phyloP scores from a whole-genome alignment of 2,113 vertebrate species.

The Callopanchax toddi region DNA sequence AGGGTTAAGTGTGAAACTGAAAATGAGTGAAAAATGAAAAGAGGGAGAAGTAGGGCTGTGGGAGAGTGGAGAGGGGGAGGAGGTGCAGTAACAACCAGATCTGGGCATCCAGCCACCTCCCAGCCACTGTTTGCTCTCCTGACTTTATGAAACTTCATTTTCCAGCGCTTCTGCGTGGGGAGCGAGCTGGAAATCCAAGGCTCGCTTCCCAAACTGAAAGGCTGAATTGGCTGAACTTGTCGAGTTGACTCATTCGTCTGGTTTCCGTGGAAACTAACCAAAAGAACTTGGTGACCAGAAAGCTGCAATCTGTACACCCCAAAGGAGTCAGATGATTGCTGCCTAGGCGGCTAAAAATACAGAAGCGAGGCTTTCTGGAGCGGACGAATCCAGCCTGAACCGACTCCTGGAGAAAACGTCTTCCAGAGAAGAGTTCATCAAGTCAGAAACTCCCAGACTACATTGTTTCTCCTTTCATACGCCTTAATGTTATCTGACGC shows the following conservation, averaged over 20 bases:
- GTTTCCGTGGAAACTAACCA: constrained; percentile 65
- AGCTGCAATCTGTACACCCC: constrained; percentile 30
- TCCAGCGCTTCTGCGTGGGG: constrained; percentile 30
- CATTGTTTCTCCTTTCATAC: neutral
- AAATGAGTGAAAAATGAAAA: constrained; percentile 20
- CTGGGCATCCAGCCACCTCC: constrained; percentile 41
- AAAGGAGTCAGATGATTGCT: constrained; percentile 52
- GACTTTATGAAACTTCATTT: constrained; percentile 60
- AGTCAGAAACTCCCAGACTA: neutral
- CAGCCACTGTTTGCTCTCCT: constrained; percentile 39
- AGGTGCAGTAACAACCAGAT: constrained; percentile 53
- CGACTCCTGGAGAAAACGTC: neutral
- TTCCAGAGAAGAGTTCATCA: neutral
- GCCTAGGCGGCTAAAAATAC: constrained; percentile 61
- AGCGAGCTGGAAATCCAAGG: constrained; percentile 26
- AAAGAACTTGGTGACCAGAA: constrained; percentile 51
- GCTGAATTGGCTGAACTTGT: constrained; percentile 43
- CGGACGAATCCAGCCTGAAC: constrained; percentile 10
- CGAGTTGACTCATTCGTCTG: constrained; percentile 68
- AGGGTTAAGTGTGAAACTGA: neutral
- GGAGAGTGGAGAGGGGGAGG: constrained; percentile 33
- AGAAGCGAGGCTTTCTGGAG: neutral
- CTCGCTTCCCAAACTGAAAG: constrained; percentile 32
- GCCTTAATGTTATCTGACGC: constrained; percentile 13
- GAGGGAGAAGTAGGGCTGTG: constrained; percentile 26